Base-by-base conservation (phyloP, 2,113 vertebrate species). In the Tachysurus vachellii region DNA sequence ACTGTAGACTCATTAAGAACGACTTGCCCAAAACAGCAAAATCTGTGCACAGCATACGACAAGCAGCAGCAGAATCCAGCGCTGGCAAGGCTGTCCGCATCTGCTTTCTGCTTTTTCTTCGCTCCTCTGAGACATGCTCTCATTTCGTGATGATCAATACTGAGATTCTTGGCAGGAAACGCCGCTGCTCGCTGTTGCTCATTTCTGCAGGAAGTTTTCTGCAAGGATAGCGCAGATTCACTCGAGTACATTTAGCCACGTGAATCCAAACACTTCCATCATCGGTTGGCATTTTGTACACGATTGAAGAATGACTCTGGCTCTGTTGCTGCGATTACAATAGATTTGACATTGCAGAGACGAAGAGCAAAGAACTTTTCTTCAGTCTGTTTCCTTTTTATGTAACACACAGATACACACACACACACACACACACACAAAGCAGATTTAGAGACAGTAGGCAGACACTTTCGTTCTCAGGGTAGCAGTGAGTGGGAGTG, bases 401-500 rank as follows among this genome's bases (percentile, higher is more conserved):
- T 80, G 53, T 77, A 68, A 47, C 59, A 21, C 6, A 26, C 82
- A n/a, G 54, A 75, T 57, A 80, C 47, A 26, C 85, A 66, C 54
- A 85, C 23, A 50, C 59, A 21, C 6, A 26, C 82, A n/a, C 62
- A 75, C 68, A 80, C 47, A 26, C 85, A 66, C 54, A 85, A 21
- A 50, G 75, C 80, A 86, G 86, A 88, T 83, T 87, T 76, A 82
- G 90, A 93, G 94, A 89, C 88, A 83, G 91, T 92, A 91, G 93
- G 93, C 91, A 93, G 91, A 91, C 92, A 89, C 90, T 92, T 93
- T 84, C 88, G 91, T 92, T 94, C 94, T 91, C 92, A 61, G 89
- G 91, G 91, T 91, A 91, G 92, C 93, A 92, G 92, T 91, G 92
- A 91, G 94, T 91, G 91, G 92, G 91, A 93, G 91, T 93, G 93